A percentile compares a stretch with the other conserved stretches of the same genome.
Evolutionary conservation across 2,113 vertebrate species (phyloP).

Genomic region (Austrofundulus limnaeus): DNA sequence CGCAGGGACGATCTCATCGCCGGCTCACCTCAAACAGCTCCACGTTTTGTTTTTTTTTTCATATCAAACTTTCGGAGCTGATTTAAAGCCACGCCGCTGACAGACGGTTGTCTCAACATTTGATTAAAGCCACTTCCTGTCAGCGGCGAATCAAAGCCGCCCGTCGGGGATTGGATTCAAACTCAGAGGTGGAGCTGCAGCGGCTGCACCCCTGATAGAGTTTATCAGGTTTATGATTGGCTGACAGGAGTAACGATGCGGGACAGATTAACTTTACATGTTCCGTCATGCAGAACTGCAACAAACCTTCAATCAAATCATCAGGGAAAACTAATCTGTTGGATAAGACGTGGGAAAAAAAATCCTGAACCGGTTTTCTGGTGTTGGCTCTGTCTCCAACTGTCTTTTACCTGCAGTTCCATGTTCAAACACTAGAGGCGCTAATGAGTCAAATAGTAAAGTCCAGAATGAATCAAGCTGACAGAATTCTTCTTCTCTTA

Average conservation of each 20-base stretch:
- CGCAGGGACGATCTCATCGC: slow-evolving; percentile 1
- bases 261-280: slow-evolving; percentile 7
- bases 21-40: no score
- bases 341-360: not conserved
- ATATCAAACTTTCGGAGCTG: slow-evolving; percentile 2
- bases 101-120: slow-evolving; percentile 40
- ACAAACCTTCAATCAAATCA: not conserved
- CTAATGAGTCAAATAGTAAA: no score
- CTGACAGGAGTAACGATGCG: slow-evolving; percentile 17
- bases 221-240: slow-evolving; percentile 14
- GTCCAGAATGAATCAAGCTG: no score
- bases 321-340: not conserved
- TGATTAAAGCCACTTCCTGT: slow-evolving; percentile 48
- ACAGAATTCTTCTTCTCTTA: no score
- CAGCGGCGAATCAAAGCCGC: slow-evolving; percentile 36
- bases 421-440: no score
- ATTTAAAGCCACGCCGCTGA: slow-evolving; percentile 12
- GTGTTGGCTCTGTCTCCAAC: no score
- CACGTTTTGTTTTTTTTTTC: slow-evolving; percentile 39
- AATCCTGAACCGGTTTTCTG: no score
- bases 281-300: not conserved
- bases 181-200: slow-evolving; percentile 20
- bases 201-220: slow-evolving; percentile 13
- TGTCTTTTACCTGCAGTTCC: no score
- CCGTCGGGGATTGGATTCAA: slow-evolving; percentile 2